Base-by-base conservation (phyloP, 2,888 invertebrate species). In the Philaethria dido region DNA sequence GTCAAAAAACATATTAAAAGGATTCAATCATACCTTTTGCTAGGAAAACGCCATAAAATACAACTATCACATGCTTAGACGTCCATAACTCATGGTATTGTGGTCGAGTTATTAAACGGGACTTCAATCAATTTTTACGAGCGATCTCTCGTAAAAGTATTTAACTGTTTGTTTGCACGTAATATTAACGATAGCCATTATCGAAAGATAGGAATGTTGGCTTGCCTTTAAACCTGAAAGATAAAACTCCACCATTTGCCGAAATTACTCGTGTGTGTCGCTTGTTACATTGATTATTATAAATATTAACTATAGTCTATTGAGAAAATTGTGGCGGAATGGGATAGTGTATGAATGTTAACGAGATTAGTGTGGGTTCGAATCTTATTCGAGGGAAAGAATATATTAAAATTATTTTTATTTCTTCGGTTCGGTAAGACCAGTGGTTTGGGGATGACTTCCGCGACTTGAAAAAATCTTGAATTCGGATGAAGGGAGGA, bases 61-160 rank as follows among this genome's bases (percentile, higher is more conserved):
- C 29, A 6, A 4, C 6, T 29, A 29, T 29, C 3, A 29, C 6
- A 29, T 6, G 29, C 29, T 29, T 29, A 75, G 78, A 72, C 76
- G 74, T 78, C 81, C 78, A 85, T 86, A 84, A 81, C 77, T 80
- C 77, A 75, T 75, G 68, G 74, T 73, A 80, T 87, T 87, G 87
- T 84, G 71, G 69, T 47, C 33, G 48, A 72, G 75, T 75, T 80
- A 87, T 86, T 84, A 89, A 88, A 85, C 78, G 75, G 74, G 80
- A 76, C 80, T 86, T 91, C 91, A 92, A 92, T 92, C 90, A 90
- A 82, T 74, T 91, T 92, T 92, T 92, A 92, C 86, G 89, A 72
- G 83, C 80, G 82, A 86, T 83, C 78, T 83, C 77, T 90, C 92
- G 89, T 92, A 92, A 92, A 92, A 82, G 90, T 92, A 86, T 92